These are phyloP conservation scores for Athalia rosae DNA, from an alignment of 2,888 invertebrate species.

Conservation along the genomic window DNA sequence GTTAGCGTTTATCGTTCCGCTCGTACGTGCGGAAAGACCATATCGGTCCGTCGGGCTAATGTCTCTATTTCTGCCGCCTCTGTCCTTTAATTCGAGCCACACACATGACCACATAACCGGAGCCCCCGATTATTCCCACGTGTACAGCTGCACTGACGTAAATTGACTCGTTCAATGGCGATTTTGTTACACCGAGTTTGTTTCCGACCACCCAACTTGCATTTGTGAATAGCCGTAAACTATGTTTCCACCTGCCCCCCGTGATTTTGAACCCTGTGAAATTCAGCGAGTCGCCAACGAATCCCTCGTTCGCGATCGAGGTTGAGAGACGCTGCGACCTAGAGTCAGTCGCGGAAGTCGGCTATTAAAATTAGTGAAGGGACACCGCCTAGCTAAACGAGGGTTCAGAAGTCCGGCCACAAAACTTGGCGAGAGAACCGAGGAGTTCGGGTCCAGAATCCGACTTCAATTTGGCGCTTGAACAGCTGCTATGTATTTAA, in stretches of 20 bases:
- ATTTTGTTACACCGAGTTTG: not conserved
- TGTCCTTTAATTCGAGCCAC: not conserved
- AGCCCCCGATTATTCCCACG: no score
- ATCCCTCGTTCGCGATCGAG: constrained; percentile 1
- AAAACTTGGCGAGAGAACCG: constrained; percentile 19
- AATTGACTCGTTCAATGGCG: no score
- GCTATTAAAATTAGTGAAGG: constrained; percentile 46
- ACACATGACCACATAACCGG: no score
- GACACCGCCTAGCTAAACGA: constrained; percentile 44
- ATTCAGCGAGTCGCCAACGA: constrained; percentile 10
- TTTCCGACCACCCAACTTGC: not conserved
- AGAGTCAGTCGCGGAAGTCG: constrained; percentile 39
- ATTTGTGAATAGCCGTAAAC: constrained; percentile 3
- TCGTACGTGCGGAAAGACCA: constrained; percentile 32
- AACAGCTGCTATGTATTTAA: constrained; percentile 25
- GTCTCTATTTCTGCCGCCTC: not conserved
- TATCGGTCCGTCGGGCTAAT: constrained; percentile 5
- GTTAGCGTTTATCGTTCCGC: constrained; percentile 30
- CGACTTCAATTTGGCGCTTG: constrained; percentile 27
- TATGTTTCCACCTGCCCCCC: not conserved
- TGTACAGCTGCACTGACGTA: no score
- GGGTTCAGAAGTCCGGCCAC: constrained; percentile 43
- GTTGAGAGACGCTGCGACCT: constrained; percentile 39
- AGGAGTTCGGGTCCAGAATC: constrained; percentile 14
- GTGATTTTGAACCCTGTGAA: constrained; percentile 27